Evolutionary conservation across 2,797 vertebrate species (phyloP).

Genomic region (Apogon hyalosoma): DNA sequence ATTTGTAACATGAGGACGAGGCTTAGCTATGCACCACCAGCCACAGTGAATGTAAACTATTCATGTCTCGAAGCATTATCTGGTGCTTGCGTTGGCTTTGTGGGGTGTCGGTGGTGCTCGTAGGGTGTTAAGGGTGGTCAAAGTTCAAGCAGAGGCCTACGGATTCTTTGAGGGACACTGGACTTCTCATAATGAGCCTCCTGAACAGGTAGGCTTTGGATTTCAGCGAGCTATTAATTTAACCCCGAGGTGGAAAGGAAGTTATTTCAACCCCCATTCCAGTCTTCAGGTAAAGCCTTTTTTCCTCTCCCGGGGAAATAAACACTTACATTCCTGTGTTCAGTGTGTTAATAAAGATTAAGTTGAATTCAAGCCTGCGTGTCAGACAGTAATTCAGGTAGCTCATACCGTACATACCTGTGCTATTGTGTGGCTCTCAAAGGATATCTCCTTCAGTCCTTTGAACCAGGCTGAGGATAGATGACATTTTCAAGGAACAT

Average conservation of each 20-base stretch:
- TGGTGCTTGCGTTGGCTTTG: conserved; percentile 41
- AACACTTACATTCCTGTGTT: conserved; percentile 80
- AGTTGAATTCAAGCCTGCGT: conserved; percentile 75
- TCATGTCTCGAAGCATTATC: conserved; percentile 70
- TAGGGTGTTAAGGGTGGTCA: conserved; percentile 46
- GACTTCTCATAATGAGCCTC: conserved; percentile 44
- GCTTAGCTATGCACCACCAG: conserved; percentile 63
- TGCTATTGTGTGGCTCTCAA: conserved; percentile 69
- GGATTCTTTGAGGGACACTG: conserved; percentile 47
- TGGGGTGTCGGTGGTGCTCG: conserved; percentile 49
- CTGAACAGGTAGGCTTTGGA: conserved; percentile 35
- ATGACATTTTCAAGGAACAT: conserved; percentile 79
- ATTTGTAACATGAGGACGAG: conserved; percentile 71
- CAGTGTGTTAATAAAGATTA: conserved; percentile 77
- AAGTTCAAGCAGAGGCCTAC: conserved; percentile 57
- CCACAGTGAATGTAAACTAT: conserved; percentile 72
- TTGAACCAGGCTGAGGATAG: conserved; percentile 73
- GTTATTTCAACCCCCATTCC: conserved; percentile 38
- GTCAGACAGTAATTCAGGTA: conserved; percentile 82
- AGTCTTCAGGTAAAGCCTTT: conserved; percentile 56
- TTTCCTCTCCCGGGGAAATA: conserved; percentile 51
- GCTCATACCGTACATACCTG: conserved; percentile 84
- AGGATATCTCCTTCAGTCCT: conserved; percentile 74
- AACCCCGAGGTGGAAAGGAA: conserved; percentile 54
- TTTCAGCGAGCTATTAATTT: conserved; percentile 45